Evolutionary conservation across 2,888 invertebrate genomes (phyloP), one percentile per base, ranked within the genome.

Genomic region (Leptinotarsa rubiginosa): DNA sequence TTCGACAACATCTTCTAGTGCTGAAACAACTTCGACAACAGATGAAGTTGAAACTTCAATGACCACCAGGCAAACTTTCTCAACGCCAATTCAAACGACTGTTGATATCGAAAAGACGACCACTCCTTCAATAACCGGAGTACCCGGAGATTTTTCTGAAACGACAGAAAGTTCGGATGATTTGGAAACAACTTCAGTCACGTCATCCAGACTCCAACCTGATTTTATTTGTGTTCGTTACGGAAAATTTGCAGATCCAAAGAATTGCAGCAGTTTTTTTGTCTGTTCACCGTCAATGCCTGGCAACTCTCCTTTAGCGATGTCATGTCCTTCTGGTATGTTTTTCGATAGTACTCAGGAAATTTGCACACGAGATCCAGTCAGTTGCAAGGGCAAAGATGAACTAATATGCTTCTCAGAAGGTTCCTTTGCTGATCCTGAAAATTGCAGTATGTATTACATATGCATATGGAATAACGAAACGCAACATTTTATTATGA

Each of bases 361-460:
- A 66, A 75, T 75, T 31, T 85, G 85, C 76, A 84, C 84, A 7
- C 78, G 74, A 2, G 75, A 80, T 67, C 83, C 83, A 3, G 85
- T 85, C 10, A 84, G 84, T 76, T 85, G 85, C 78, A 85, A 84
- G 16, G 79, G 83, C n/a, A 83, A 83, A 47, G 49, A 72, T 16
- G 64, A 70, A 54, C 72, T 85, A n/a, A 68, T 65, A 18, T 87
- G 87, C 68, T 72, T 82, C 52, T 79, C 75, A 16, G 84, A 88
- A 18, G 90, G 90, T 1, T 88, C 86, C 80, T 90, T 89, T 81
- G 84, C 88, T 2, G 89, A 91, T 83, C 86, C 86, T 20, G 81
- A 85, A 47, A 87, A 91, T 79, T 91, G 91, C 75, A 88, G 87
- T 67, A 89, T 89, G 80, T 91, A 89, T 82, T 91, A 90, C 78